Evolutionary conservation across 23 tunicate species (phyloP), one percentile per base, ranked within the genome.

Genomic region (Halocynthia roretzi): DNA sequence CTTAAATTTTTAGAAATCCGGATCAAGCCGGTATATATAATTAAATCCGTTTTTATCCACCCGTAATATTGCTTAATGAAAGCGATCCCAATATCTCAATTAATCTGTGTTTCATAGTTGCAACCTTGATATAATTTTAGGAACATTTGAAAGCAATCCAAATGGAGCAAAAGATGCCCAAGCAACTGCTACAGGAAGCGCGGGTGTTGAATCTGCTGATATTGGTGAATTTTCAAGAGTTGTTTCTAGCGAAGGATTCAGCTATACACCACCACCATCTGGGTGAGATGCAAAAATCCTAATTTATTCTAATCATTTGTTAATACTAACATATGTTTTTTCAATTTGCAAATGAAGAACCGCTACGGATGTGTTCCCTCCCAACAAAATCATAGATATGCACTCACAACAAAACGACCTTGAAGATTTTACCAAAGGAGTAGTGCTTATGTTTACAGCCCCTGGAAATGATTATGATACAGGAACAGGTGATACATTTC

Each of bases 381-480:
- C 89, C 9, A 78, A 76, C 52, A 71, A 61, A 23, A 54, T 84
- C 6, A 77, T 69, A 7, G 83, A 84, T 61, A 72, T 84, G 10
- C 10, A 49, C 8, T 62, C 57, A 0, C 50, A 71, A 52, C 83
- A 77, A 71, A 8, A 8, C 52, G 83, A 84, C 49, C 18, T 80
- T 15, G 8, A 60, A 18, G 68, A 61, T 51, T 54, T 31, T 5
- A 19, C 54, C 17, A 18, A 49, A 6, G 82, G 82, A 7, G 8
- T 84, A 15, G 10, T 8, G 60, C 60, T 84, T n/a, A 70, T 49
- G 40, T 84, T 84, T 63, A 77, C 83, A 49, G 71, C 89, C 40
- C 89, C 89, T 54, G 89, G 89, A 9, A 50, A 61, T 50, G 83
- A 84, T 52, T 84, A 70, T 54, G 89, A 84, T 70, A 40, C 21